Conservation (phyloP, 2,113 vertebrate genomes). For the Rhegmatorhina hoffmannsi region DNA sequence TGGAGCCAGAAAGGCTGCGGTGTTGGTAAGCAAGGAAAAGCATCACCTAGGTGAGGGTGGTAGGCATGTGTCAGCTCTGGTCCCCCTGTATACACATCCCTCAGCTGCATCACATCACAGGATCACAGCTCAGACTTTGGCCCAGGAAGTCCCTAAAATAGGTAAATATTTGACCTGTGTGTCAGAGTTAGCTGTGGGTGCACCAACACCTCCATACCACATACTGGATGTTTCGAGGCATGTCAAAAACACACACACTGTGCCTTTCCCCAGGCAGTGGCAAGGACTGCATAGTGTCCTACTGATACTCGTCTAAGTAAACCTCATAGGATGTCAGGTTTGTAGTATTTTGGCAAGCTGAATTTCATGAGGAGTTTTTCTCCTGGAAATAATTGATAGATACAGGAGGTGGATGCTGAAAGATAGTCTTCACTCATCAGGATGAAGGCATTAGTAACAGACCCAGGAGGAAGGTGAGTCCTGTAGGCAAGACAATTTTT, state of each 20-base stretch:
- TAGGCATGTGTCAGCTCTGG: not conserved
- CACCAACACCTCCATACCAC: not conserved
- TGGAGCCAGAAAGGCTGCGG: not conserved
- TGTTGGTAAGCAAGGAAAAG: not conserved
- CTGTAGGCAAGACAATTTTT: not conserved
- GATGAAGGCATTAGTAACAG: not conserved
- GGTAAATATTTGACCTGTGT: not conserved
- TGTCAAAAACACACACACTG: rapidly evolving
- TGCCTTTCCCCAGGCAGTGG: not conserved
- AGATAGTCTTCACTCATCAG: rapidly evolving
- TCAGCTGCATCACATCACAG: not conserved
- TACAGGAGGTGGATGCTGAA: not conserved
- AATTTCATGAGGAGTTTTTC: not conserved
- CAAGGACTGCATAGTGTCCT: rapidly evolving
- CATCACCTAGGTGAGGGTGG: not conserved
- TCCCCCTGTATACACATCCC: rapidly evolving
- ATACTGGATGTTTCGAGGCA: not conserved
- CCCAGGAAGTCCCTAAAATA: not conserved
- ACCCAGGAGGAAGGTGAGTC: not conserved
- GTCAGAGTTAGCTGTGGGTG: not conserved
- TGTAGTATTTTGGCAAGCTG: not conserved
- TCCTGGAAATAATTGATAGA: not conserved
- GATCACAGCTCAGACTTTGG: not conserved
- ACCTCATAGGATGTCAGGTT: rapidly evolving
- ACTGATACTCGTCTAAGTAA: not conserved